Conservation (phyloP, 2,888 invertebrate genomes). For the Lycophotia porphyrea region DNA sequence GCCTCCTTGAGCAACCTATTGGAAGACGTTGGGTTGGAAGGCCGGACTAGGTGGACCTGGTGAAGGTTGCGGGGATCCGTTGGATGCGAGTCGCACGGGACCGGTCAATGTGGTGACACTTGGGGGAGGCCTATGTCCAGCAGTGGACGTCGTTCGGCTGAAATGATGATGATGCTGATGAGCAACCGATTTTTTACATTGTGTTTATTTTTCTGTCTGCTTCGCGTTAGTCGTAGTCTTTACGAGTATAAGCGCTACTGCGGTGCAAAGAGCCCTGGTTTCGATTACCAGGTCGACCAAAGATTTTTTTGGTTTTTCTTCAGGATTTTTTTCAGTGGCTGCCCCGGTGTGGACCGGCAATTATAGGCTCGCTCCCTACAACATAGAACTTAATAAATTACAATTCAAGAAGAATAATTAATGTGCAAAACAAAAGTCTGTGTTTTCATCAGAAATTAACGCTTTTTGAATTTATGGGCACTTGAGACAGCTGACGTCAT, state of each 20-base stretch:
- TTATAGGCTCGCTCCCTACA: background rate
- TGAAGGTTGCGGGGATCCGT: too few species aligned
- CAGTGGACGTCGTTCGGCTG: too few species aligned
- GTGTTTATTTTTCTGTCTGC: background rate
- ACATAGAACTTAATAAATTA: background rate
- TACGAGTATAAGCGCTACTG: background rate
- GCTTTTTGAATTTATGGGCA: background rate
- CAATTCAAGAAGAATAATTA: background rate
- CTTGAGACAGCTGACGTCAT: constrained; percentile 2
- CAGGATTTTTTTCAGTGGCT: background rate
- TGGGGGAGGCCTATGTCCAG: too few species aligned
- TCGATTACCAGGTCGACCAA: background rate
- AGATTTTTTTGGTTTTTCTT: background rate
- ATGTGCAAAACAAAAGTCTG: background rate
- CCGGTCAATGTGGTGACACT: too few species aligned
- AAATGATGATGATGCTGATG: too few species aligned
- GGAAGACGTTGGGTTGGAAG: too few species aligned
- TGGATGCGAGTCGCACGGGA: too few species aligned
- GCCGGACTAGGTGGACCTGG: too few species aligned
- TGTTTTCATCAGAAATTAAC: background rate
- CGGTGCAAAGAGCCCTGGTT: background rate
- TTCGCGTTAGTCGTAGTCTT: background rate
- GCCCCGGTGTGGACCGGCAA: background rate
- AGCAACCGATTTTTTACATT: background rate
- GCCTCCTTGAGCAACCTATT: background rate